Evolutionary conservation across 2,113 vertebrate genomes (phyloP), one percentile per base, ranked within the genome.

Genomic region (Melozone crissalis): DNA sequence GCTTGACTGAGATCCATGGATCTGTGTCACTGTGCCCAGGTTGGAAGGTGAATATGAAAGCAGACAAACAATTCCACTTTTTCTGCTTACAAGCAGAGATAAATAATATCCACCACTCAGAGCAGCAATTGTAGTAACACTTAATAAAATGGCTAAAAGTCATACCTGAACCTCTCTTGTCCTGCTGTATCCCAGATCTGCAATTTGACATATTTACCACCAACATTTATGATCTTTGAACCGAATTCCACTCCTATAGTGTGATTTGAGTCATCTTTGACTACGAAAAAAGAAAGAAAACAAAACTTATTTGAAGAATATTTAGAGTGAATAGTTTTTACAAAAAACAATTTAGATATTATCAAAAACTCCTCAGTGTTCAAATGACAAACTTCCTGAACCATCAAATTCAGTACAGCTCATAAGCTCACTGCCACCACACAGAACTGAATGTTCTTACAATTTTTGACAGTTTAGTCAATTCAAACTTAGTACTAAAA

Each of bases 111-210:
- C 22, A 81, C 49, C 15, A 76, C 6, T 5, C 23, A 66, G 11
- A 87, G 44, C 37, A 78, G 49, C 21, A 75, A 51, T 44, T 94
- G 28, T 84, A 43, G 9, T 74, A 94, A 91, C 47, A 59, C 61
- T 73, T 84, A 87, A 81, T 47, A 84, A 84, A 59, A 94, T 10
- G 13, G 65, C 65, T 84, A n/a, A 59, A 93, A 93, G 90, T 13
- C 7, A 9, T 97, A 98, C 98, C 98, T 98, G 98, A 98, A 98
- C 84, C 98, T 97, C 26, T 98, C 98, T 96, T 98, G 98, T 97
- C 98, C 98, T 44, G 98, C 98, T 49, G 98, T 98, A 84, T 98
- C 98, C 98, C 98, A 98, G 85, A 98, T 98, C 89, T 98, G 98
- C 91, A 98, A 93, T 94, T 98, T 98, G 31, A 98, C 98, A n/a